These are phyloP conservation scores for Cerceris ruficornis DNA, from an alignment of 2,888 invertebrate species.

Conservation along the genomic window DNA sequence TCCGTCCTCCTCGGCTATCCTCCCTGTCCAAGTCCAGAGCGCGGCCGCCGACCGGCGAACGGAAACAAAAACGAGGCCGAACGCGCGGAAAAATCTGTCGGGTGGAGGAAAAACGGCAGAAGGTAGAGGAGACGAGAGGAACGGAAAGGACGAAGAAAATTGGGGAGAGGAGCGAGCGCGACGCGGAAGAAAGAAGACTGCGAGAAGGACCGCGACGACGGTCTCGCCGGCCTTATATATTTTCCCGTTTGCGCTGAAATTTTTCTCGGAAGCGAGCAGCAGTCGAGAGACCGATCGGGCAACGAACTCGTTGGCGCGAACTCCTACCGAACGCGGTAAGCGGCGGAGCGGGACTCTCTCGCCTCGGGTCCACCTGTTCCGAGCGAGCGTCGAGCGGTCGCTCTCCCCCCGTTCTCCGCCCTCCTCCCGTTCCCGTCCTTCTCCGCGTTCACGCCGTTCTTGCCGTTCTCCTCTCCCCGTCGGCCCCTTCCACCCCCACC, in stretches of 20 bases:
- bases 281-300: slow-evolving; percentile 68
- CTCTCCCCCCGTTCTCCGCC: slow-evolving; percentile 21
- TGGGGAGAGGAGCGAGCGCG: background rate
- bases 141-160: too few species aligned
- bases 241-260: background rate
- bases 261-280: background rate
- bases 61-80: too few species aligned
- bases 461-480: too few species aligned
- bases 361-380: slow-evolving; percentile 62
- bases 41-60: too few species aligned
- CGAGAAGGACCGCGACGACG: background rate
- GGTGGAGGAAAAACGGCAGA: too few species aligned
- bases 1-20: too few species aligned
- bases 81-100: too few species aligned
- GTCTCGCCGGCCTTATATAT: background rate
- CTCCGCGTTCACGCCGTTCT: background rate
- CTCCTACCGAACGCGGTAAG: slow-evolving; percentile 63
- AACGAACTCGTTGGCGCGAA: slow-evolving; percentile 77
- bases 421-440: background rate
- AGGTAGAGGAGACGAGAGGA: too few species aligned
- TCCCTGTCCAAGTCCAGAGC: too few species aligned
- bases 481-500: too few species aligned
- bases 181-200: background rate
- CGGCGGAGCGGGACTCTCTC: slow-evolving; percentile 68
- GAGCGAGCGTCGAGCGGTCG: slow-evolving; percentile 53